Evolutionary conservation across 2,888 invertebrate genomes (phyloP).

Genomic region (Microctonus hyperodae): DNA sequence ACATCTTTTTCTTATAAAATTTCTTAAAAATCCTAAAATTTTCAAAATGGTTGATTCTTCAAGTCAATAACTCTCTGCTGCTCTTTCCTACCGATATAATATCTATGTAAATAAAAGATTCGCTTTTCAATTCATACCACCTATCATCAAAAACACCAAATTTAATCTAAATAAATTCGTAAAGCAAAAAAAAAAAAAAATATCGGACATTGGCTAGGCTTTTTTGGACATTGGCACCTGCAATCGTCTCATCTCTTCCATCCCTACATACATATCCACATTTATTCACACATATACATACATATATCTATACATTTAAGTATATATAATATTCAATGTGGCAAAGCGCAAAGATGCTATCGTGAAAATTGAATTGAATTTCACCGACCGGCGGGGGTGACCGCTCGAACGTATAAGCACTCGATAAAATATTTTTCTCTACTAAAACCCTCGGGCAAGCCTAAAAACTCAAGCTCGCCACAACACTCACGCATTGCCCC

Average conservation of each 20-base stretch:
- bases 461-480: constrained; percentile 49
- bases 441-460: constrained; percentile 36
- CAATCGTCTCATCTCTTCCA: constrained; percentile 11
- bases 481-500: constrained; percentile 27
- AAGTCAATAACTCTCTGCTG: no score
- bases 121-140: neutral
- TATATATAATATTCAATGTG: neutral
- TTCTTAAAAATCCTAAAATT: no score
- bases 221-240: constrained; percentile 25
- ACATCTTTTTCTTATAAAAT: no score
- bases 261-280: no score
- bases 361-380: constrained; percentile 62
- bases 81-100: no score
- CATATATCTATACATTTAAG: neutral
- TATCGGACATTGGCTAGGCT: constrained; percentile 25
- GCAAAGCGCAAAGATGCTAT: constrained; percentile 57
- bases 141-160: neutral
- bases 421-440: constrained; percentile 61
- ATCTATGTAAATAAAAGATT: no score
- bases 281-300: neutral
- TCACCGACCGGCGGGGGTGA: constrained; percentile 52
- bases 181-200: no score
- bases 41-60: no score
- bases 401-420: constrained; percentile 63
- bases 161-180: constrained; percentile 20